phyloP scores from a whole-genome alignment of 2,797 vertebrate genomes.

The Syncerus caffer region DNA sequence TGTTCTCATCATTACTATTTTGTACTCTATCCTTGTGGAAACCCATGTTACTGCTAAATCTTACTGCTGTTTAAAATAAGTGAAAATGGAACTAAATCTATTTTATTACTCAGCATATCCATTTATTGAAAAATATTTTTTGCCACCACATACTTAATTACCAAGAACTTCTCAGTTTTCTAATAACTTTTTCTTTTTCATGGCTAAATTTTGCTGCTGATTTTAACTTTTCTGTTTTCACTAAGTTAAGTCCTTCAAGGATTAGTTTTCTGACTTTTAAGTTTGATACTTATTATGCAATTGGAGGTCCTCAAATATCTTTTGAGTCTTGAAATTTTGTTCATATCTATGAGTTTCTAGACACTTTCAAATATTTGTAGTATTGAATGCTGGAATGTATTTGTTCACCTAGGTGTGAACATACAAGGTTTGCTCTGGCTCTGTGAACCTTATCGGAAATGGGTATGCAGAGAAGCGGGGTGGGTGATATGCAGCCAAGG shows the following conservation, averaged over 20 bases:
- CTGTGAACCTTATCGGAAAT: not conserved
- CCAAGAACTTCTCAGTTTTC: not conserved
- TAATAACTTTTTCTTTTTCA: not conserved
- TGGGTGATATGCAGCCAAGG: not conserved
- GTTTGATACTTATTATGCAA: not conserved
- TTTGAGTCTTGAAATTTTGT: not conserved
- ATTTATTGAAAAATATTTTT: not conserved
- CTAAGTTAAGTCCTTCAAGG: not conserved
- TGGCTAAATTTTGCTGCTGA: not conserved
- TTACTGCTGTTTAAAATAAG: not conserved
- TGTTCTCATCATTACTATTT: not conserved
- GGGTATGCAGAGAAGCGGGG: too few species aligned
- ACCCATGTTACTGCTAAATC: not conserved
- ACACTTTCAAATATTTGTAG: not conserved
- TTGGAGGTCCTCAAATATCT: not conserved
- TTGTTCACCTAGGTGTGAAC: not conserved
- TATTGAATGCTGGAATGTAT: not conserved
- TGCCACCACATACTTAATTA: not conserved
- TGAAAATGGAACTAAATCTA: not conserved
- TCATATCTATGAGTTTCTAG: not conserved
- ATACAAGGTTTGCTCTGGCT: not conserved
- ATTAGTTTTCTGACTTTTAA: not conserved
- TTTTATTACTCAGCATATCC: not conserved
- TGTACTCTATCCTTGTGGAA: not conserved
- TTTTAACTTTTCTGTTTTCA: not conserved